Percentiles rank a stretch among this genome's conserved stretches.
Conservation (phyloP, 2,888 invertebrate species). For the Ochropleura leucogaster region DNA sequence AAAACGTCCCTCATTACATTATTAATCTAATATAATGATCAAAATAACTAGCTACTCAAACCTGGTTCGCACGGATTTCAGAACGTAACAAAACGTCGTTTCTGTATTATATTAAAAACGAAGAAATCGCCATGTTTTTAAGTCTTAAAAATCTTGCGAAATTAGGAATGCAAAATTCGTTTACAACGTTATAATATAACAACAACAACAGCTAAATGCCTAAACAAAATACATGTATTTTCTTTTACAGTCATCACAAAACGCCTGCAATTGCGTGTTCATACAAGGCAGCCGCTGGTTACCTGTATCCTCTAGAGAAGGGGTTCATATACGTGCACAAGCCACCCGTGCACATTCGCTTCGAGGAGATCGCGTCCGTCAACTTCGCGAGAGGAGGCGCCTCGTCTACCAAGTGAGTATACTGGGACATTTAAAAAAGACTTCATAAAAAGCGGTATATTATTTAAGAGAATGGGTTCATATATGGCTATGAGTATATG, state of each 20-base stretch:
- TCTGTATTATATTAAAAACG: neutral
- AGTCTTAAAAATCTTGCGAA: too few relatives aligned
- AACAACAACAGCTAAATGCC: neutral
- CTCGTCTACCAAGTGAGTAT: constrained; percentile 85
- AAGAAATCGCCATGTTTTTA: too few relatives aligned
- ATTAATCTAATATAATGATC: too few relatives aligned
- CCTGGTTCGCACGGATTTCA: neutral
- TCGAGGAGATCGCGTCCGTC: constrained; percentile 98
- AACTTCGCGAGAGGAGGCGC: constrained; percentile 99
- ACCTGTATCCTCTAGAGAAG: constrained; percentile 98
- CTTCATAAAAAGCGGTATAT: too few relatives aligned
- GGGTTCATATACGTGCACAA: constrained; percentile 99
- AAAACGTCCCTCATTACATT: too few relatives aligned
- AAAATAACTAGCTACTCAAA: neutral
- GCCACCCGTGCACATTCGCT: constrained; percentile 99
- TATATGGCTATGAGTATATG: too few relatives aligned
- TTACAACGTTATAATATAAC: neutral
- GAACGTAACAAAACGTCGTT: neutral
- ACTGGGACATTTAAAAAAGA: neutral
- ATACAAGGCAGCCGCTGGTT: constrained; percentile 99
- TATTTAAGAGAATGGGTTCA: neutral
- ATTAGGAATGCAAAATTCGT: too few relatives aligned
- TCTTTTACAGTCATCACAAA: constrained; percentile 92
- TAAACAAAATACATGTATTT: neutral
- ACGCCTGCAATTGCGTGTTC: constrained; percentile 98